Conservation (phyloP, 2,113 vertebrate genomes). For the Halcyon senegalensis region DNA sequence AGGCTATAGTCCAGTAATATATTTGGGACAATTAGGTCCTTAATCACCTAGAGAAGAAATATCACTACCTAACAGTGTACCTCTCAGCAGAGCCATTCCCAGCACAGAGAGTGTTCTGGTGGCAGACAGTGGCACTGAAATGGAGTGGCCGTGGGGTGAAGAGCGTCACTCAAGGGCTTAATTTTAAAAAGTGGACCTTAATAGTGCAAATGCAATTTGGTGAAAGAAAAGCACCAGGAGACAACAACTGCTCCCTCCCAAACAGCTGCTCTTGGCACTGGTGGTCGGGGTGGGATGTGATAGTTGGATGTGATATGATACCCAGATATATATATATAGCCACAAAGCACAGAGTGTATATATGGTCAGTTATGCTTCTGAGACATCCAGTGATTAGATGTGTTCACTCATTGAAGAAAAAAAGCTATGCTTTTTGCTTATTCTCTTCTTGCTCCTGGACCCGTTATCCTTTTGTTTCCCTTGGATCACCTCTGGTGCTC, state of each 20-base stretch:
- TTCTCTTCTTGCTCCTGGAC: neutral
- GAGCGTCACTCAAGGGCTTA: neutral
- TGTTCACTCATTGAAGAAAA: neutral
- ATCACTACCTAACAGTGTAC: neutral
- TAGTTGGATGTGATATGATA: neutral
- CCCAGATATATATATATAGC: no score
- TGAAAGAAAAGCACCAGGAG: neutral
- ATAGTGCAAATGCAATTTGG: neutral
- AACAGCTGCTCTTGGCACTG: neutral
- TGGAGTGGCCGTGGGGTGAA: neutral
- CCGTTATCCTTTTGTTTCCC: neutral
- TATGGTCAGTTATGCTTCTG: neutral
- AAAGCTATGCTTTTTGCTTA: neutral
- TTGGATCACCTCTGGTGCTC: neutral
- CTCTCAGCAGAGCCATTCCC: neutral
- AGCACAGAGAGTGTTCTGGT: neutral
- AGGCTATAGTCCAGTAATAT: neutral
- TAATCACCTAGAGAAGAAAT: neutral
- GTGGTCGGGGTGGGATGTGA: neutral
- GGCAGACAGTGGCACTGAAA: neutral
- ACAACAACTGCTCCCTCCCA: neutral
- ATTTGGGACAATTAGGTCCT: neutral
- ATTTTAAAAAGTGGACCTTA: neutral
- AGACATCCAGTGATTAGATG: neutral
- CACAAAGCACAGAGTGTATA: neutral